phyloP scores from a whole-genome alignment of 2,113 vertebrate genomes.

The Dissostichus mawsoni region DNA sequence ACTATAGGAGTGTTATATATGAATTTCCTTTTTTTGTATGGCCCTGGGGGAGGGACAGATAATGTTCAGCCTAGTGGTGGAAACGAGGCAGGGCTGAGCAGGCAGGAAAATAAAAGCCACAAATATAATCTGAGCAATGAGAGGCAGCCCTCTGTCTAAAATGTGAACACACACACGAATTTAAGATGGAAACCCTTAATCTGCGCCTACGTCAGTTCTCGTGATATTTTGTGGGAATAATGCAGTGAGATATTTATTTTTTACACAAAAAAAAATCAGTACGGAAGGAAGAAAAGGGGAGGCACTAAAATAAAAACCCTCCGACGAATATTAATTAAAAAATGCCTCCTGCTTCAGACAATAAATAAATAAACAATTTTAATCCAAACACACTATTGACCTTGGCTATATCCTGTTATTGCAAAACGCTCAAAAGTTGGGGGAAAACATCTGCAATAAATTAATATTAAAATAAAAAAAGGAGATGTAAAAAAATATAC shows the following conservation, averaged over 20 bases:
- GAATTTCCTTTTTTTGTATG: background rate
- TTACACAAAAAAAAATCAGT: constrained; percentile 1
- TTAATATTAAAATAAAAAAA: constrained; percentile 43
- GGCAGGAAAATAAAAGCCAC: constrained; percentile 74
- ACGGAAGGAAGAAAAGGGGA: constrained; percentile 1
- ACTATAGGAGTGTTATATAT: constrained; percentile 34
- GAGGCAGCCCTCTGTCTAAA: constrained; percentile 56
- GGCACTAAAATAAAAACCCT: background rate
- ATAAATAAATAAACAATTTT: constrained; percentile 53
- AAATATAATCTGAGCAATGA: constrained; percentile 73
- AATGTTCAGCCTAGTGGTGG: constrained; percentile 72
- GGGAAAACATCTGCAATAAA: constrained; percentile 30
- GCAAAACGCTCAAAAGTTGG: constrained; percentile 55
- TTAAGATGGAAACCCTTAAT: constrained; percentile 78
- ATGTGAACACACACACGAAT: constrained; percentile 57
- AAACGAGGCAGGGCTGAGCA: constrained; percentile 48
- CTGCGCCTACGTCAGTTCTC: constrained; percentile 70
- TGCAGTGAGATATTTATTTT: constrained; percentile 44
- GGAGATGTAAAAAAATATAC: constrained; percentile 25
- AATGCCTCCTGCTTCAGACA: constrained; percentile 43
- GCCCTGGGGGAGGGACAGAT: constrained; percentile 50
- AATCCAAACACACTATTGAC: constrained; percentile 58
- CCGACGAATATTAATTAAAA: constrained; percentile 36
- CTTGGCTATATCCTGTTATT: constrained; percentile 78
- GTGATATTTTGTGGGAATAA: constrained; percentile 72